Percentiles rank a stretch among this genome's conserved stretches.
Conservation (phyloP, 2,797 vertebrate genomes). For the Amphiprion clarkii region DNA sequence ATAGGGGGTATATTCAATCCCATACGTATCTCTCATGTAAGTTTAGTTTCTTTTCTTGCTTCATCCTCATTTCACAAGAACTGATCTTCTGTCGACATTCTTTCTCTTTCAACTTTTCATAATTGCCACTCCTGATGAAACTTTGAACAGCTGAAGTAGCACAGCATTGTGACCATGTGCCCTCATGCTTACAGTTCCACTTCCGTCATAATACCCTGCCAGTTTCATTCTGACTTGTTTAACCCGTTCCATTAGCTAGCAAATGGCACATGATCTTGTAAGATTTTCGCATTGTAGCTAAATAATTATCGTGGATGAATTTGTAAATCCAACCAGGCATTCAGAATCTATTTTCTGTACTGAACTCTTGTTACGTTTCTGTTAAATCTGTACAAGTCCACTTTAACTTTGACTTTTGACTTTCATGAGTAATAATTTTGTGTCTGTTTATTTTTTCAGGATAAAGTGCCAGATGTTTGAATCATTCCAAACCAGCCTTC, state of each 20-base stretch:
- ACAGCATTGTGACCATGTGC: neutral
- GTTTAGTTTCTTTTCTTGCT: slow-evolving; percentile 6
- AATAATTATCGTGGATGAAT: neutral
- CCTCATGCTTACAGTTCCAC: neutral
- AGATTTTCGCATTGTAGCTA: neutral
- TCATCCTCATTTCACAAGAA: neutral
- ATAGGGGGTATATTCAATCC: neutral
- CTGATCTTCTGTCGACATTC: no score
- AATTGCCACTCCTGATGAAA: neutral
- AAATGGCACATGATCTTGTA: neutral
- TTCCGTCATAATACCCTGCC: neutral
- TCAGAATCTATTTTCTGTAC: no score
- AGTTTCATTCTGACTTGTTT: neutral
- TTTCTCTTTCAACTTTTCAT: neutral
- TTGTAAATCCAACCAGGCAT: neutral
- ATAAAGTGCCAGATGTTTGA: slow-evolving; percentile 28
- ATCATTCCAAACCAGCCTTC: slow-evolving; percentile 4
- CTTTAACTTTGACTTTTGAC: slow-evolving; percentile 1
- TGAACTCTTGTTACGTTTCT: no score
- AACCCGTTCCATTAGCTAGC: no score
- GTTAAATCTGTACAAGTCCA: neutral
- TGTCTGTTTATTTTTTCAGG: slow-evolving; percentile 51
- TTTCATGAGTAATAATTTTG: slow-evolving; percentile 8
- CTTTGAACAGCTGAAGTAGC: neutral
- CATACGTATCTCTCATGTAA: neutral